phyloP scores from a whole-genome alignment of 2,888 invertebrate species.

The Drosophila nr. perissopoda region DNA sequence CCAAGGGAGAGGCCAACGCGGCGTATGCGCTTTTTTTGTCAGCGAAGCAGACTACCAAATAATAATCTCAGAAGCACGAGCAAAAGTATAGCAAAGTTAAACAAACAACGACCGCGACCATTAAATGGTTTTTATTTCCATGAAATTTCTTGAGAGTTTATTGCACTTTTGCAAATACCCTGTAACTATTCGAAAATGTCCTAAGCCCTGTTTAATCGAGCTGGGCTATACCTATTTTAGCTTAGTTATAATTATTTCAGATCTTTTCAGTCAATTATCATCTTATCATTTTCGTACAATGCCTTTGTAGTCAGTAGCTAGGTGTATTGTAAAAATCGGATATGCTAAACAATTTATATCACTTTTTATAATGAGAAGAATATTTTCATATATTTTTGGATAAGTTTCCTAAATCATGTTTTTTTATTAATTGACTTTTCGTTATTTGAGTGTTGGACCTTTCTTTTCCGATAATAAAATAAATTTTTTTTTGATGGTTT shows the following conservation, averaged over 20 bases:
- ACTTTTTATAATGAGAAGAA: neutral
- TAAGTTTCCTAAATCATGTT: accelerated
- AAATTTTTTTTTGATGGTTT: neutral
- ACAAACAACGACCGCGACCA: slow-evolving; percentile 49
- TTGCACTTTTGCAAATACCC: slow-evolving; percentile 62
- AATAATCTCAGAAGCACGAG: slow-evolving; percentile 23
- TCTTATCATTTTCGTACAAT: neutral
- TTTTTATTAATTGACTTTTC: neutral
- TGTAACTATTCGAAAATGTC: neutral
- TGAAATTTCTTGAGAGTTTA: slow-evolving; percentile 73
- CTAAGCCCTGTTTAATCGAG: neutral
- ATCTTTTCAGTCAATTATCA: neutral
- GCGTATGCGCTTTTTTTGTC: slow-evolving; percentile 51
- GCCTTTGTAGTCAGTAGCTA: neutral
- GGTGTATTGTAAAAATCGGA: neutral
- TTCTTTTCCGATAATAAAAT: neutral
- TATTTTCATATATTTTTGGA: neutral
- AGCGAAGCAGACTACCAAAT: slow-evolving; percentile 25
- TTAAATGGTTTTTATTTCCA: slow-evolving; percentile 61
- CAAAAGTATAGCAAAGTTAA: slow-evolving; percentile 47
- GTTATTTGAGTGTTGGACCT: neutral
- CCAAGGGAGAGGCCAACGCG: slow-evolving; percentile 73
- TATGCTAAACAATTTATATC: neutral
- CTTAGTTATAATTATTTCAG: neutral
- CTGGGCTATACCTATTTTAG: neutral